Percentiles rank a stretch among this genome's conserved stretches.
phyloP scores from a whole-genome alignment of 1,140 invertebrate species.

The Drosophila saltans region DNA sequence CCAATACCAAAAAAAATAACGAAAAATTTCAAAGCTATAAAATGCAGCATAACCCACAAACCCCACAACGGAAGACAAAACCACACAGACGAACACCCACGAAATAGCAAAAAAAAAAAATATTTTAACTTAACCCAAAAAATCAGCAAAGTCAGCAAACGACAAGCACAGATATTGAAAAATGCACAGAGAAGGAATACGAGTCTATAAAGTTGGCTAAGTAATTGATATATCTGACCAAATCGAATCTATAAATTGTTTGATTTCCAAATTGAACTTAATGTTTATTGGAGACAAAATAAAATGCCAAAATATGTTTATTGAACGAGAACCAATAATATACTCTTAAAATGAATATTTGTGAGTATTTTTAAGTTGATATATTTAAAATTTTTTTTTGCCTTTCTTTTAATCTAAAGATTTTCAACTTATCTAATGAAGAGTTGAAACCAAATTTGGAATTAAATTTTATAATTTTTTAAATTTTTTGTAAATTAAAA shows the following conservation, averaged over 20 bases:
- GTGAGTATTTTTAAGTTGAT: too few relatives aligned
- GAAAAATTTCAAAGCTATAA: conserved; percentile 53
- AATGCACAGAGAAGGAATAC: not conserved
- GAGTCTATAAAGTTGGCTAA: conserved; percentile 18
- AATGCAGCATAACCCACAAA: conserved; percentile 38
- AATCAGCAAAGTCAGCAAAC: conserved; percentile 33
- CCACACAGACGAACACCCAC: not conserved
- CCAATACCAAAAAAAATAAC: conserved; percentile 28
- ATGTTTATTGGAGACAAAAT: not conserved
- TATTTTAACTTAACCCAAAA: conserved; percentile 21
- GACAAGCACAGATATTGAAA: conserved; percentile 2
- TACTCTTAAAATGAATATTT: too few relatives aligned
- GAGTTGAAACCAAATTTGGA: too few relatives aligned
- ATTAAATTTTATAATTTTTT: too few relatives aligned
- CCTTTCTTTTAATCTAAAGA: too few relatives aligned
- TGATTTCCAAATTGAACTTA: not conserved
- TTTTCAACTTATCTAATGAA: too few relatives aligned
- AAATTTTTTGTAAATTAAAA: too few relatives aligned
- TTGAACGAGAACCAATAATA: not conserved
- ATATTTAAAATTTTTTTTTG: too few relatives aligned
- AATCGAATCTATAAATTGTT: not conserved
- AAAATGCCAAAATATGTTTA: not conserved
- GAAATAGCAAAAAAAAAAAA: conserved; percentile 22
- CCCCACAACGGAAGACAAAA: conserved; percentile 15
- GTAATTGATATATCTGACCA: conserved; percentile 1